A percentile compares a stretch with the other conserved stretches of the same genome.
Conservation (phyloP, 2,797 vertebrate genomes). For the Pantherophis alleghaniensis region DNA sequence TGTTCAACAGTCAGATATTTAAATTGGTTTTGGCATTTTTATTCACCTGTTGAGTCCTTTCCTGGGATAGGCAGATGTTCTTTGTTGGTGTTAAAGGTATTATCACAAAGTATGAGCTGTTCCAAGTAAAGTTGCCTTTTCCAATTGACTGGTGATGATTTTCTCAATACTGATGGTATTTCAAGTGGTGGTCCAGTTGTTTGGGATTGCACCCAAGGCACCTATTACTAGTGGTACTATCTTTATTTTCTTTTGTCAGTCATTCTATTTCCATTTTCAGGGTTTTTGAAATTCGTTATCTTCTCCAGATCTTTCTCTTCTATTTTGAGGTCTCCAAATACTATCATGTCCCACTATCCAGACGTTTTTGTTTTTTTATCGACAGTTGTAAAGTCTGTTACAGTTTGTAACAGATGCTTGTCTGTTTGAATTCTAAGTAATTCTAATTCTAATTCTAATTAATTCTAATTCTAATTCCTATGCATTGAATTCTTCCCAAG, state of each 20-base stretch:
- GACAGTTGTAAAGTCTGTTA: not conserved
- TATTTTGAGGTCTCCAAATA: not conserved
- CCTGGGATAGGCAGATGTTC: not conserved
- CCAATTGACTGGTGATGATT: not conserved
- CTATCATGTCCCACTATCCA: not conserved
- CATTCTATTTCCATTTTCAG: not conserved
- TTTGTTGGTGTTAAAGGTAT: not conserved
- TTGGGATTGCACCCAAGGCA: not conserved
- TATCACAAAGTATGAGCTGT: not conserved
- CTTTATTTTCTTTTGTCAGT: not conserved
- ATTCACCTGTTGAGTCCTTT: not conserved
- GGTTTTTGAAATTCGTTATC: not conserved
- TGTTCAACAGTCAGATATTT: not conserved
- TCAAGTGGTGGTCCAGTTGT: not conserved
- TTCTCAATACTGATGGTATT: not conserved
- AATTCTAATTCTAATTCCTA: too few species aligned
- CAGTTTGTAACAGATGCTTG: not conserved
- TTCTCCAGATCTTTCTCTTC: not conserved
- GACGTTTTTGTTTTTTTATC: not conserved
- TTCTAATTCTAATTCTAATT: too few species aligned
- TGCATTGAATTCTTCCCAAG: not conserved
- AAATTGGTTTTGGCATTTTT: not conserved
- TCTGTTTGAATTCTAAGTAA: not conserved
- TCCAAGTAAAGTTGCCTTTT: not conserved
- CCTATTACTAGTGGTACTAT: not conserved